phyloP scores from a whole-genome alignment of 2,797 vertebrate genomes.

The Bradypodion pumilum region DNA sequence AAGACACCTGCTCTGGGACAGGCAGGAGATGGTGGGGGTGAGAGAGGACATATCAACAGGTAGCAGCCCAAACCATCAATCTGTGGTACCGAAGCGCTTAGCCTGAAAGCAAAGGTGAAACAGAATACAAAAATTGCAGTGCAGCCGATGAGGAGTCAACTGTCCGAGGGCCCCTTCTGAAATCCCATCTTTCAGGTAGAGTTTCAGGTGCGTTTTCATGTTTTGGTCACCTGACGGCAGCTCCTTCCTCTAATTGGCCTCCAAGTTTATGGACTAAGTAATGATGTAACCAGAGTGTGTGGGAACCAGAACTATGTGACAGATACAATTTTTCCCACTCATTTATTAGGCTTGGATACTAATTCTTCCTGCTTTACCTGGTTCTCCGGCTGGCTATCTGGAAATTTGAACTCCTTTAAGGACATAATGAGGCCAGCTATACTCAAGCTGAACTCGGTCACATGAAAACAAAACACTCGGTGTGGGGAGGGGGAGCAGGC shows the following conservation, averaged over 20 bases:
- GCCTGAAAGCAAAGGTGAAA: slow-evolving; percentile 98
- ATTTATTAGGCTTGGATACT: slow-evolving; percentile 77
- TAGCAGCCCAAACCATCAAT: slow-evolving; percentile 82
- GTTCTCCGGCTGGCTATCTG: slow-evolving; percentile 89
- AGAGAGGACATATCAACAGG: slow-evolving; percentile 70
- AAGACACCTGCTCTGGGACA: slow-evolving; percentile 73
- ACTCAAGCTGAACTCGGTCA: slow-evolving; percentile 64
- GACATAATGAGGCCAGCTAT: slow-evolving; percentile 75
- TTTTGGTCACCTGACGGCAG: slow-evolving; percentile 90
- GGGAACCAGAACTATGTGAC: slow-evolving; percentile 95
- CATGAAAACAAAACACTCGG: slow-evolving; percentile 58
- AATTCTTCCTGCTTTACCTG: slow-evolving; percentile 87
- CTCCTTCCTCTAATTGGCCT: slow-evolving; percentile 85
- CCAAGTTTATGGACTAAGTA: slow-evolving; percentile 87
- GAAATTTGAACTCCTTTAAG: slow-evolving; percentile 86
- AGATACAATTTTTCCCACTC: slow-evolving; percentile 95
- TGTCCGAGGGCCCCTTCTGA: slow-evolving; percentile 91
- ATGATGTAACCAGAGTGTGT: slow-evolving; percentile 99
- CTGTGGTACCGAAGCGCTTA: slow-evolving; percentile 88
- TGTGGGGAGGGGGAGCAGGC: slow-evolving; percentile 21
- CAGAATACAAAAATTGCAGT: slow-evolving; percentile 98
- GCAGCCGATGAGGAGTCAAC: slow-evolving; percentile 89
- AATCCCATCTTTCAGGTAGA: slow-evolving; percentile 91
- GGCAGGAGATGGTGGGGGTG: neutral
- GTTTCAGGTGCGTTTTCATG: slow-evolving; percentile 90